Conservation (phyloP, 1,140 invertebrate genomes). For the Acyrthosiphon pisum region DNA sequence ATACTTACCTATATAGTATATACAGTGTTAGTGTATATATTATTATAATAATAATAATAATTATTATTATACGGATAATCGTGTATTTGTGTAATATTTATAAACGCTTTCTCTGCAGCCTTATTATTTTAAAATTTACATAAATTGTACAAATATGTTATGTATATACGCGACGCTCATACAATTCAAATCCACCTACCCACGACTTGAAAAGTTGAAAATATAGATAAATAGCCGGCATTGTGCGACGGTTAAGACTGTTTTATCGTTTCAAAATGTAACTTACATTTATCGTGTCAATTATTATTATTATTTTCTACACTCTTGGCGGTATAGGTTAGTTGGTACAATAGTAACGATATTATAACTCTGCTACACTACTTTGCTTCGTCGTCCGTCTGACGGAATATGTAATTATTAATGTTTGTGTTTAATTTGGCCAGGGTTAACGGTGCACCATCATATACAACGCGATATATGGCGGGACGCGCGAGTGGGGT, state of each 20-base stretch:
- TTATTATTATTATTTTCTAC: background rate
- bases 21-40: background rate
- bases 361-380: background rate
- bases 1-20: background rate
- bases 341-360: background rate
- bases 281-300: background rate
- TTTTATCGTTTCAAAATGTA: background rate
- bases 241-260: background rate
- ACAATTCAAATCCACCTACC: background rate
- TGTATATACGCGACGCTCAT: background rate
- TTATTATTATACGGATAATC: background rate
- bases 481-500: background rate
- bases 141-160: background rate
- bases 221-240: background rate
- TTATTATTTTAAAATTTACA: conserved; percentile 21
- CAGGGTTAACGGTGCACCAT: background rate
- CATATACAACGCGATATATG: background rate
- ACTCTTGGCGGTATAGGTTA: background rate
- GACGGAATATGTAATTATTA: background rate
- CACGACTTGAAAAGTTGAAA: background rate
- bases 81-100: background rate
- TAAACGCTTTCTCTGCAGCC: background rate
- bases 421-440: conserved; percentile 21
- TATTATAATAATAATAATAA: background rate
- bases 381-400: background rate